Percentiles rank a stretch among this genome's conserved stretches.
These are phyloP conservation scores for Dendrocincla fuliginosa DNA, from an alignment of 2,797 vertebrate species.

Conservation along the genomic window DNA sequence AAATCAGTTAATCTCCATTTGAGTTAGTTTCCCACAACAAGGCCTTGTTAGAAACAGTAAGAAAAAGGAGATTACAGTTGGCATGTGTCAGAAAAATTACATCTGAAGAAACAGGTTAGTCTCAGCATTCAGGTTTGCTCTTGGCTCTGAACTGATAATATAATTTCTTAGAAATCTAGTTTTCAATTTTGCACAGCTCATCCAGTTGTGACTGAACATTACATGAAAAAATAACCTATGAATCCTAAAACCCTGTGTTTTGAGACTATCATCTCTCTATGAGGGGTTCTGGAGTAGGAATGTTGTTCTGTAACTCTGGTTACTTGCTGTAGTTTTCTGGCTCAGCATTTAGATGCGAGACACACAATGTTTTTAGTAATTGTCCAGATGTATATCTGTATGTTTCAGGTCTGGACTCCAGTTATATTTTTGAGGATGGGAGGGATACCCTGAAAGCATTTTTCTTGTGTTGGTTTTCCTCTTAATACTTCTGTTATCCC, in stretches of 20 bases:
- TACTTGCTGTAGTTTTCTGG: background rate
- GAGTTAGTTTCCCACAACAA: conserved; percentile 51
- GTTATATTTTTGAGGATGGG: rapidly evolving
- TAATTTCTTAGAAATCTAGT: conserved; percentile 43
- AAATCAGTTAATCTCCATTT: conserved; percentile 65
- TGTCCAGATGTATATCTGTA: background rate
- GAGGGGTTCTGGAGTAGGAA: background rate
- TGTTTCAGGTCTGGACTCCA: background rate
- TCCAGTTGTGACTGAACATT: background rate
- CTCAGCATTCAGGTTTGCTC: background rate
- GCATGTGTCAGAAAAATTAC: conserved; percentile 59
- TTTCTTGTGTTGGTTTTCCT: background rate
- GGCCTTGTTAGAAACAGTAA: conserved; percentile 36
- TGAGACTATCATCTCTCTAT: background rate
- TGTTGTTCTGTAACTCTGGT: background rate
- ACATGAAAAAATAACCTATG: background rate
- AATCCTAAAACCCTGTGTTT: background rate
- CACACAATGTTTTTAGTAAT: background rate
- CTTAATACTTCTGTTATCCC: background rate
- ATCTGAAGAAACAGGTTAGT: conserved; percentile 53
- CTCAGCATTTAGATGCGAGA: rapidly evolving
- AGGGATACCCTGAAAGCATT: background rate
- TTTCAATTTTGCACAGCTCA: conserved; percentile 11
- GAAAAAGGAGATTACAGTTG: conserved; percentile 31
- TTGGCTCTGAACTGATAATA: conserved; percentile 21